Percentiles rank a stretch among this genome's conserved stretches.
Conservation (phyloP, 2,797 vertebrate species). For the Neostethus bicornis region DNA sequence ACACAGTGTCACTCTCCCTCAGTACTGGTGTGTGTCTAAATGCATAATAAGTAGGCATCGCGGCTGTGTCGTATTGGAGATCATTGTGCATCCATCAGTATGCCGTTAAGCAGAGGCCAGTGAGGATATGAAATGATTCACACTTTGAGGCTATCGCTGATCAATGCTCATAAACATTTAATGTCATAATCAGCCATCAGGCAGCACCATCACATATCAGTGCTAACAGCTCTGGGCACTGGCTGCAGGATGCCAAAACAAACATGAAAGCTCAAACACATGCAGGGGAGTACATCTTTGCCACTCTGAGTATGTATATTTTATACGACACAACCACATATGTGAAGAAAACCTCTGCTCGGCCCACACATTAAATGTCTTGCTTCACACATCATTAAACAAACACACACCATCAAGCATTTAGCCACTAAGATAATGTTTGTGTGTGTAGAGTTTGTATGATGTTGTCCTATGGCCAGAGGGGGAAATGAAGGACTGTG, state of each 20-base stretch:
- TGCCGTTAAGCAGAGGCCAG: conserved; percentile 70
- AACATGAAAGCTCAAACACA: conserved; percentile 11
- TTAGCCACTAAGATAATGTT: conserved; percentile 55
- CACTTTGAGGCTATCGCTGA: conserved; percentile 66
- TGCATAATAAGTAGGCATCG: conserved; percentile 48
- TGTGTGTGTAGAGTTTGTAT: conserved; percentile 48
- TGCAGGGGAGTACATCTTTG: conserved; percentile 38
- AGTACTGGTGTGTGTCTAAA: conserved; percentile 41
- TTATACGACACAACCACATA: conserved; percentile 34
- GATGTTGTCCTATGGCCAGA: conserved; percentile 49
- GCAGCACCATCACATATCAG: conserved; percentile 66
- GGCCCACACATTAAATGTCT: conserved; percentile 48
- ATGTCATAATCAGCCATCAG: conserved; percentile 78
- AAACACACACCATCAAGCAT: conserved; percentile 74
- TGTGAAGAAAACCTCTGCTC: conserved; percentile 36
- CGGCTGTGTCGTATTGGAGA: conserved; percentile 61
- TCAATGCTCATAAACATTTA: conserved; percentile 82
- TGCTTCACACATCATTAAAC: conserved; percentile 73
- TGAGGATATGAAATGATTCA: conserved; percentile 71
- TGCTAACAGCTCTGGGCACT: conserved; percentile 46
- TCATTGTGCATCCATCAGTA: conserved; percentile 77
- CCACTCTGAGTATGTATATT: conserved; percentile 57
- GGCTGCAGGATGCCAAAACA: conserved; percentile 34
- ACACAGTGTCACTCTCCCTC: conserved; percentile 17
- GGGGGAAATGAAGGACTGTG: conserved; percentile 49